phyloP scores from a whole-genome alignment of 2,888 invertebrate species.

The Tenthredo amoena region DNA sequence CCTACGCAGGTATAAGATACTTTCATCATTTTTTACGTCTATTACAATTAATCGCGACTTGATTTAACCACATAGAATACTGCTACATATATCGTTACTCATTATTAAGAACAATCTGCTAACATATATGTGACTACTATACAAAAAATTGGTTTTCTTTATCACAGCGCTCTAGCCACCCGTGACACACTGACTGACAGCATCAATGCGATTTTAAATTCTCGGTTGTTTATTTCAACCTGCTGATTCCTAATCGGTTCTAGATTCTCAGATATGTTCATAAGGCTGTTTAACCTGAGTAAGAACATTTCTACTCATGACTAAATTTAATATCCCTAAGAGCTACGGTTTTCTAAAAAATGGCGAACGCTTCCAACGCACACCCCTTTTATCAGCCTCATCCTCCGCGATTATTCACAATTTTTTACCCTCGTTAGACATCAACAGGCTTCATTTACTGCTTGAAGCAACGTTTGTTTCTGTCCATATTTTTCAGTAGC shows the following conservation, averaged over 20 bases:
- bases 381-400: slow-evolving; percentile 42
- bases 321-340: background rate
- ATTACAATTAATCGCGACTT: background rate
- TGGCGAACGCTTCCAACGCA: slow-evolving; percentile 45
- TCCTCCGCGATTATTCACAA: background rate
- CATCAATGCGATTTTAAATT: slow-evolving; percentile 29
- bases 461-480: too few species aligned
- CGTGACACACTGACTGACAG: slow-evolving; percentile 45
- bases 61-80: background rate
- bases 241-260: background rate
- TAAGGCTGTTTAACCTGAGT: background rate
- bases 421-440: slow-evolving; percentile 15
- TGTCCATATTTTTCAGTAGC: background rate
- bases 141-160: slow-evolving; percentile 20
- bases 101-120: background rate
- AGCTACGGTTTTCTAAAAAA: background rate
- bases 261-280: background rate
- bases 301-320: background rate
- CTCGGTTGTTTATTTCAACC: slow-evolving; percentile 38
- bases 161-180: slow-evolving; percentile 51
- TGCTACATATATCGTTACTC: background rate
- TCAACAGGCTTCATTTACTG: background rate
- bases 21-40: slow-evolving; percentile 62
- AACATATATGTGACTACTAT: background rate
- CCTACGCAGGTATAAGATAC: slow-evolving; percentile 87